Conservation (phyloP, 2,797 vertebrate genomes). For the Enteromius trimaculatus region DNA sequence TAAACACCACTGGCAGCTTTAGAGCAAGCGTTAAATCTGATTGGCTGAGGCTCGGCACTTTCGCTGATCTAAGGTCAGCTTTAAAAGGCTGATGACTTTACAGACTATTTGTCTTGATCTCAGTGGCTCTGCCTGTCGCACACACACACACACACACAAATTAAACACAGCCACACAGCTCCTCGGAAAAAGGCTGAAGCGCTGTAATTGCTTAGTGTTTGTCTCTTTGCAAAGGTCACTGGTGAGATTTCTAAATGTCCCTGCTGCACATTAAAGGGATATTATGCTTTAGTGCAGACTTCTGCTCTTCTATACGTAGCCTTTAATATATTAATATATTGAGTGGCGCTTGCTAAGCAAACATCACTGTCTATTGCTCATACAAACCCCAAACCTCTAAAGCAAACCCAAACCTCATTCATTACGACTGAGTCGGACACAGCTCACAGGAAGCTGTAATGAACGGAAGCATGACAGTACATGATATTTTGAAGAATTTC, state of each 20-base stretch:
- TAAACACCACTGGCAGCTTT: constrained; percentile 18
- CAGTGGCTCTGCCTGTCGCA: constrained; percentile 13
- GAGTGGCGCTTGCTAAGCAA: background rate
- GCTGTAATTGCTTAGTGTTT: constrained; percentile 51
- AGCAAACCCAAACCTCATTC: background rate
- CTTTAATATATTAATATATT: constrained; percentile 4
- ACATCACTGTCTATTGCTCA: background rate
- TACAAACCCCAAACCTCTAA: background rate
- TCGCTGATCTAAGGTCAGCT: constrained; percentile 27
- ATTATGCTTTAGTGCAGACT: background rate
- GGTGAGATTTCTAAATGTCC: constrained; percentile 46
- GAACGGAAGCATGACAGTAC: background rate
- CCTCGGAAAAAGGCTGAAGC: constrained; percentile 33
- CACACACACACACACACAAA: constrained; percentile 12
- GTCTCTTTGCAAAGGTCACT: constrained; percentile 51
- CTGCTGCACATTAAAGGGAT: constrained; percentile 39
- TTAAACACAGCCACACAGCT: constrained; percentile 9
- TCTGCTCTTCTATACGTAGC: constrained; percentile 16
- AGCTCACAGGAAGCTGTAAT: background rate
- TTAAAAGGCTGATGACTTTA: constrained; percentile 30
- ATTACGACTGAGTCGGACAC: background rate
- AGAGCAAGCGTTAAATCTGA: background rate
- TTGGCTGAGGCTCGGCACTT: constrained; percentile 17
- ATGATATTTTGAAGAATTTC: background rate
- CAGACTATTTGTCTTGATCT: constrained; percentile 38